These are phyloP conservation scores for Amazona ochrocephala DNA, from an alignment of 2,797 vertebrate species.

Conservation along the genomic window DNA sequence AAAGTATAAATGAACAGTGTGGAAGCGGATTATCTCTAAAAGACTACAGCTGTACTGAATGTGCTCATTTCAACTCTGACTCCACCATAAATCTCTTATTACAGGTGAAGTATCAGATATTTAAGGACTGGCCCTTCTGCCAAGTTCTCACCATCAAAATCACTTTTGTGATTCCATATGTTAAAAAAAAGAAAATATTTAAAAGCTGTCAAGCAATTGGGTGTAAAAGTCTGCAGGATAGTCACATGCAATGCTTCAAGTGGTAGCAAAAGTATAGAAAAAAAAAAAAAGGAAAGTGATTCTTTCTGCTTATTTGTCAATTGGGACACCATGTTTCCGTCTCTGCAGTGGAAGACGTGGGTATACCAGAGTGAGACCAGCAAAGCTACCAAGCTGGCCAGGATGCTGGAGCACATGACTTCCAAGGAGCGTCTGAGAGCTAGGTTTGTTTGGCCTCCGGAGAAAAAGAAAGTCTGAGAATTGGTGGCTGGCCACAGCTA, in stretches of 20 bases:
- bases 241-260: neutral
- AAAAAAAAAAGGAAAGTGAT: neutral
- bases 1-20: neutral
- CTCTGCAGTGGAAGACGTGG: neutral
- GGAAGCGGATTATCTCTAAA: neutral
- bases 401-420: neutral
- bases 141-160: neutral
- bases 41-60: neutral
- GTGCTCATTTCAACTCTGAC: neutral
- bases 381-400: neutral
- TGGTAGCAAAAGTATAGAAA: neutral
- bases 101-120: neutral
- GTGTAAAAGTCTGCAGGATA: neutral
- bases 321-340: neutral
- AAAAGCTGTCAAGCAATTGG: neutral
- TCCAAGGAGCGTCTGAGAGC: accelerated
- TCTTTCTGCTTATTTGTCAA: neutral
- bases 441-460: neutral
- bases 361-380: neutral
- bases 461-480: neutral
- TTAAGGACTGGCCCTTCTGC: neutral
- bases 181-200: neutral
- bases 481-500: neutral
- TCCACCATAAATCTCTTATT: neutral
- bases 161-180: neutral